Evolutionary conservation across 2,888 invertebrate species (phyloP).

Genomic region (Euphydryas editha): DNA sequence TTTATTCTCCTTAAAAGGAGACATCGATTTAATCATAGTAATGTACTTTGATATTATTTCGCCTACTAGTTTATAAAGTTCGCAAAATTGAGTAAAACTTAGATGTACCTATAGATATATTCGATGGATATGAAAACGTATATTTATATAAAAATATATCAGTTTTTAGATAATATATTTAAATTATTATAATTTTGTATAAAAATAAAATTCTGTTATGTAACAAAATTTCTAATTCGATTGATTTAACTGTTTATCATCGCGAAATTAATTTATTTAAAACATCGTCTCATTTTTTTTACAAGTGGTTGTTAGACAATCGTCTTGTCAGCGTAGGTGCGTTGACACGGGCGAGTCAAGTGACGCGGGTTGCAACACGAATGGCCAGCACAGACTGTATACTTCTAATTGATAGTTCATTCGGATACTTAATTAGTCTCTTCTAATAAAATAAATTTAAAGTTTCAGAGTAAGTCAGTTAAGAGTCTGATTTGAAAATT

Average conservation of each 20-base stretch:
- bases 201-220: not conserved
- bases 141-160: not conserved
- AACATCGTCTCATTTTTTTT: constrained; percentile 21
- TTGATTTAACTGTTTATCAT: not conserved
- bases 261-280: not conserved
- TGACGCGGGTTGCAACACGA: constrained; percentile 52
- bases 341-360: constrained; percentile 69
- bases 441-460: too few species aligned
- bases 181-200: too few species aligned
- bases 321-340: constrained; percentile 54
- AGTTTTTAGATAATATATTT: too few species aligned
- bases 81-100: not conserved
- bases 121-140: not conserved
- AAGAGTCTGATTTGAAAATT: too few species aligned
- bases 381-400: constrained; percentile 12
- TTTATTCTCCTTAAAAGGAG: constrained; percentile 51
- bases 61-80: not conserved
- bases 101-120: not conserved
- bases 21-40: constrained; percentile 58
- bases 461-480: too few species aligned
- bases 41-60: constrained; percentile 51
- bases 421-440: too few species aligned
- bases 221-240: not conserved
- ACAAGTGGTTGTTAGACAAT: constrained; percentile 26
- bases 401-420: not conserved